Conservation (phyloP, 2,113 vertebrate genomes). For the Micronycteris hirsuta region DNA sequence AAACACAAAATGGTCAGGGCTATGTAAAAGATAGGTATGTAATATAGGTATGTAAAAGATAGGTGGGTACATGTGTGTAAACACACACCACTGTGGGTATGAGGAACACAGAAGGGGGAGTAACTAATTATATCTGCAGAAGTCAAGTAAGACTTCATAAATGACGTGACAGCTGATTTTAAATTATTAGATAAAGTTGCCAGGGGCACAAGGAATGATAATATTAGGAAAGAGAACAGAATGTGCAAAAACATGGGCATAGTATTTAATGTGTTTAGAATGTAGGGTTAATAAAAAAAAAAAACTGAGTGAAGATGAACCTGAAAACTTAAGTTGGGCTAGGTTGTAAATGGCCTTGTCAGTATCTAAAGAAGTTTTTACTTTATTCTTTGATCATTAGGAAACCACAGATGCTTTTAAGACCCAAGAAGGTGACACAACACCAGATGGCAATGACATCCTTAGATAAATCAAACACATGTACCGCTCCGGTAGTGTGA, state of each 20-base stretch:
- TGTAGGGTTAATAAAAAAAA: background rate
- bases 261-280: background rate
- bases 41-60: background rate
- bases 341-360: background rate
- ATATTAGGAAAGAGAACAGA: background rate
- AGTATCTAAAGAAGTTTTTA: background rate
- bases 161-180: background rate
- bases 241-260: background rate
- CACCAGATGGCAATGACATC: background rate
- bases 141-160: background rate
- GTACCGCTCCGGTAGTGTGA: background rate
- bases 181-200: background rate
- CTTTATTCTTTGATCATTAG: background rate
- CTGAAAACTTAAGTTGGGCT: background rate
- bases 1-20: background rate
- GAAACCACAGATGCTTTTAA: background rate
- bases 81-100: background rate
- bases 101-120: background rate
- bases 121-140: background rate
- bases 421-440: background rate
- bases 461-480: background rate
- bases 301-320: background rate
- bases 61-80: background rate
- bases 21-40: background rate
- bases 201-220: background rate